phyloP scores from a whole-genome alignment of 2,888 invertebrate genomes.

The Atrina japonica region DNA sequence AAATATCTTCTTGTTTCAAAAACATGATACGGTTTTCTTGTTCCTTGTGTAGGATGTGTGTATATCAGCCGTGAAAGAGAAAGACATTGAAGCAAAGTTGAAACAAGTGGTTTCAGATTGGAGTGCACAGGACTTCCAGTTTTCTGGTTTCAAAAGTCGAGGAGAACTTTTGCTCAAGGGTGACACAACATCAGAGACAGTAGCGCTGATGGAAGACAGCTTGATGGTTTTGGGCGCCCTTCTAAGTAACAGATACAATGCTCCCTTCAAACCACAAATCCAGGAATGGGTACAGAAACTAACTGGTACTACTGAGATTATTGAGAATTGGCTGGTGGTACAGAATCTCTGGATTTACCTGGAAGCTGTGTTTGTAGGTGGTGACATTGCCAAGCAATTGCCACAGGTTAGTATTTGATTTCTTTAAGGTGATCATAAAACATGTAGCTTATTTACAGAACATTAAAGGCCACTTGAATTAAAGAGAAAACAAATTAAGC shows the following conservation, averaged over 20 bases:
- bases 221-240: conserved; percentile 96
- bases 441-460: too few species aligned
- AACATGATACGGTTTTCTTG: too few species aligned
- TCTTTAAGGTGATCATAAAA: too few species aligned
- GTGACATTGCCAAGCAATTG: conserved; percentile 97
- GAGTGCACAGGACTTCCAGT: conserved; percentile 93
- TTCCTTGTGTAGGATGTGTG: conserved; percentile 95
- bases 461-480: too few species aligned
- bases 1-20: too few species aligned
- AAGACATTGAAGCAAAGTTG: conserved; percentile 97
- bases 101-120: conserved; percentile 97
- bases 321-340: conserved; percentile 97
- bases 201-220: conserved; percentile 96
- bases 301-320: conserved; percentile 97
- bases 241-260: conserved; percentile 96
- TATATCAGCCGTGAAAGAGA: conserved; percentile 98
- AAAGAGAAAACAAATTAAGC: background rate
- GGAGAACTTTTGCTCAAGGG: conserved; percentile 96
- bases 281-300: conserved; percentile 97
- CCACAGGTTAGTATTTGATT: conserved; percentile 82
- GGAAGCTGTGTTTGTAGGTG: conserved; percentile 98
- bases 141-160: conserved; percentile 96
- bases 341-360: conserved; percentile 99
- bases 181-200: conserved; percentile 97
- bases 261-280: conserved; percentile 97